A percentile compares a stretch with the other conserved stretches of the same genome.
Conservation (phyloP, 2,113 vertebrate genomes). For the Pampusana beccarii region DNA sequence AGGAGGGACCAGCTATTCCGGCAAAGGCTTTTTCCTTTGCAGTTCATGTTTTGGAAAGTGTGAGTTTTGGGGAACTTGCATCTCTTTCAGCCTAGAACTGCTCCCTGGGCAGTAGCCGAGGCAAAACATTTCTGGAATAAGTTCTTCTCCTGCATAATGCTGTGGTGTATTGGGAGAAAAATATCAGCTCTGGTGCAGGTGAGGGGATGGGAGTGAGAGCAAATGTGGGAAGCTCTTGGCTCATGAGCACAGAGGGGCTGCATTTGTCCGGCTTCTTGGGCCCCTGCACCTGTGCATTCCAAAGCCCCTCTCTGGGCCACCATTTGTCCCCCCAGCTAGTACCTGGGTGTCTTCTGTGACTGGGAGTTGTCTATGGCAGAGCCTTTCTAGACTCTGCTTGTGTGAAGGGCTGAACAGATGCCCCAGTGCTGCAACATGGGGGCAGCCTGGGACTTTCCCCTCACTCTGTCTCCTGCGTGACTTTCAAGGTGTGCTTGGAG, state of each 20-base stretch:
- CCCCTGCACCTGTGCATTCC: not conserved
- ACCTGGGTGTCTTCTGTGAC: not conserved
- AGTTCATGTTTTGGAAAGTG: not conserved
- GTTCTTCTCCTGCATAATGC: not conserved
- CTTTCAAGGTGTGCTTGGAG: not conserved
- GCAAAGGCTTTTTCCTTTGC: slow-evolving; percentile 33
- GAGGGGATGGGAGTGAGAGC: not conserved
- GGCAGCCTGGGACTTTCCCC: not conserved
- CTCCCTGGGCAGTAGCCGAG: not conserved
- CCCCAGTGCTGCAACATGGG: accelerated
- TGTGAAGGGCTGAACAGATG: not conserved
- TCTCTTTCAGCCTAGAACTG: not conserved
- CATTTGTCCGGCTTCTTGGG: not conserved
- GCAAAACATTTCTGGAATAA: not conserved
- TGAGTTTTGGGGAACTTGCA: not conserved
- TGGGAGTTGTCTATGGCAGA: not conserved
- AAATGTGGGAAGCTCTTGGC: not conserved
- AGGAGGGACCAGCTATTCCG: not conserved
- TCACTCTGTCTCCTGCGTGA: accelerated
- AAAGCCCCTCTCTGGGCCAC: not conserved
- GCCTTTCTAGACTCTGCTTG: not conserved
- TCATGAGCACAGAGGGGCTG: not conserved
- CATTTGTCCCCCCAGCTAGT: not conserved
- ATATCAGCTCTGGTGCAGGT: not conserved
- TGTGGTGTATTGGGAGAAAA: not conserved